Evolutionary conservation across 1,140 invertebrate genomes (phyloP).

Genomic region (Antheraea pernyi): DNA sequence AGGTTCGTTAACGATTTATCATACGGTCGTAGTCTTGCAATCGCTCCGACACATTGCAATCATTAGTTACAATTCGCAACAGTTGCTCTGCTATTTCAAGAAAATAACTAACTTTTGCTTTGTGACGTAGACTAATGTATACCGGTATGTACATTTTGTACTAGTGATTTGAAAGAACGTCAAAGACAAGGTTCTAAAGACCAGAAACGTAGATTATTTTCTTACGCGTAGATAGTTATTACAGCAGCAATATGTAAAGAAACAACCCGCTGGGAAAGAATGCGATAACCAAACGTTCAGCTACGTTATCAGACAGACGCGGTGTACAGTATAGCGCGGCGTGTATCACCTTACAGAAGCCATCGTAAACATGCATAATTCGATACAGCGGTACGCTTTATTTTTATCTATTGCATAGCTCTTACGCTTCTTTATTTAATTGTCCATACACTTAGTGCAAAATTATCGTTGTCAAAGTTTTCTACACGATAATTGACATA

Average conservation of each 20-base stretch:
- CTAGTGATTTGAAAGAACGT: not conserved
- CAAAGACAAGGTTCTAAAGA: not conserved
- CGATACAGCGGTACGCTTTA: slow-evolving; percentile 20
- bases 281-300: slow-evolving; percentile 34
- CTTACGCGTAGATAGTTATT: too few relatives aligned
- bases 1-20: slow-evolving; percentile 42
- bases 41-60: slow-evolving; percentile 33
- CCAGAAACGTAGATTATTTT: too few relatives aligned
- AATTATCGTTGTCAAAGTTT: too few relatives aligned
- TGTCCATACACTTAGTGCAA: too few relatives aligned
- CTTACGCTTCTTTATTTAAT: slow-evolving; percentile 3
- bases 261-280: slow-evolving; percentile 37
- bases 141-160: slow-evolving; percentile 4
- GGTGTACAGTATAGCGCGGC: not conserved
- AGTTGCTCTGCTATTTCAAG: slow-evolving; percentile 45
- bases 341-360: not conserved
- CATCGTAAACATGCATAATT: slow-evolving; percentile 18
- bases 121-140: slow-evolving; percentile 26
- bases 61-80: slow-evolving; percentile 49
- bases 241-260: too few relatives aligned
- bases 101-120: slow-evolving; percentile 47
- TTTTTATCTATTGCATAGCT: not conserved
- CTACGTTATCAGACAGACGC: slow-evolving; percentile 19
- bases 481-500: too few relatives aligned
- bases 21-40: slow-evolving; percentile 35